A percentile compares a stretch with the other conserved stretches of the same genome.
phyloP scores from a whole-genome alignment of 2,888 invertebrate species.

The Seladonia tumulorum region DNA sequence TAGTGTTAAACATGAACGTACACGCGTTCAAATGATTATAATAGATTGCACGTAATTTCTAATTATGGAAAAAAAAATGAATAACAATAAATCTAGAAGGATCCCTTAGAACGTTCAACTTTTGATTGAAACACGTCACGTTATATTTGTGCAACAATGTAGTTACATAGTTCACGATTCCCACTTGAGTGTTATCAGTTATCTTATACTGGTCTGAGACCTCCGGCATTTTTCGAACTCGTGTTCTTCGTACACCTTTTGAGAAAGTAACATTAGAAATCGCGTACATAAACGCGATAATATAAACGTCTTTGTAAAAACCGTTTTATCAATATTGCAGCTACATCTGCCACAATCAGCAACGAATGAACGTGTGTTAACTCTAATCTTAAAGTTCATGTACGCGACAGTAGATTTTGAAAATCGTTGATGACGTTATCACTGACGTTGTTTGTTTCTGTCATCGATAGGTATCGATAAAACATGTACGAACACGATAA shows the following conservation, averaged over 20 bases:
- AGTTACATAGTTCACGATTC: neutral
- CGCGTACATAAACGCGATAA: conserved; percentile 42
- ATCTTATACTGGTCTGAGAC: neutral
- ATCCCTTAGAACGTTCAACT: neutral
- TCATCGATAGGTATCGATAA: conserved; percentile 29
- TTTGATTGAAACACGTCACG: neutral
- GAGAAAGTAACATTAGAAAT: neutral
- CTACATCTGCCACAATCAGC: neutral
- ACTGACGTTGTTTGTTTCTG: neutral
- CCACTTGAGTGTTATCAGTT: conserved; percentile 10
- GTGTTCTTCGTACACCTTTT: conserved; percentile 17
- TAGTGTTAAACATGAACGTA: too few species aligned
- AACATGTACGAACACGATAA: conserved; percentile 26
- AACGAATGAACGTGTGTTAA: neutral
- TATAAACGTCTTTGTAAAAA: neutral
- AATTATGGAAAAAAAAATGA: too few species aligned
- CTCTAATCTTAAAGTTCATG: neutral
- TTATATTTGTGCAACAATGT: neutral
- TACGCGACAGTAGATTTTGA: neutral
- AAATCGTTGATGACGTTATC: conserved; percentile 29
- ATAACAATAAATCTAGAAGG: neutral
- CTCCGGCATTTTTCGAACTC: neutral
- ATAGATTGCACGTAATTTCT: too few species aligned
- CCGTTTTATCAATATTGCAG: conserved; percentile 33
- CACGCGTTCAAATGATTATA: too few species aligned